A percentile compares a stretch with the other conserved stretches of the same genome.
These are phyloP conservation scores for Actinia equina DNA, from an alignment of 64 coral and sea anemone genomes.

Conservation along the genomic window DNA sequence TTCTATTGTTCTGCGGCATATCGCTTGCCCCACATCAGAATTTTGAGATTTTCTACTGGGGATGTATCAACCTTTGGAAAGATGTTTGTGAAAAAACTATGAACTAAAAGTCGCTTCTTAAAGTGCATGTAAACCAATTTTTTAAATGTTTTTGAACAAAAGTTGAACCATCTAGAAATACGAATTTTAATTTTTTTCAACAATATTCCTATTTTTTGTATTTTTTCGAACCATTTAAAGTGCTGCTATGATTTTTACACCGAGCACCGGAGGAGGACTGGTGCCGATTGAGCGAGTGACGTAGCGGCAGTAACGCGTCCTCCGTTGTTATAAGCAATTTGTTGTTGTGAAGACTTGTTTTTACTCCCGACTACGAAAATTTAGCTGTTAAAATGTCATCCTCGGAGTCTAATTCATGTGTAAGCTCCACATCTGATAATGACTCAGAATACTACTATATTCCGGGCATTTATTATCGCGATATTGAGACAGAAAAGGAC, in stretches of 20 bases:
- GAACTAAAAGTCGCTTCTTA: too few relatives aligned
- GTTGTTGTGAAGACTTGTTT: too few relatives aligned
- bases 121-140: neutral
- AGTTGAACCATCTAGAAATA: conserved; percentile 6
- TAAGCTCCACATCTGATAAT: conserved; percentile 13
- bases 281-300: neutral
- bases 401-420: conserved; percentile 1
- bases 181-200: neutral
- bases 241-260: neutral
- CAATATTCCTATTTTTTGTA: neutral
- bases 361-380: neutral
- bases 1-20: too few relatives aligned
- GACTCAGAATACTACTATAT: conserved; percentile 20
- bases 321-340: too few relatives aligned
- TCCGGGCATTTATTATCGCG: neutral
- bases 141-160: neutral
- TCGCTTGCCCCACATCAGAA: too few relatives aligned
- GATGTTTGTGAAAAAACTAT: too few relatives aligned
- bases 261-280: neutral
- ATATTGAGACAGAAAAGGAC: neutral
- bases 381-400: neutral
- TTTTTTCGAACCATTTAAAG: conserved; percentile 1
- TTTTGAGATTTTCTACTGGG: too few relatives aligned
- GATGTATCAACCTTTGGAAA: too few relatives aligned
- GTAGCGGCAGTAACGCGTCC: neutral